Conservation (phyloP, 2,888 invertebrate species). For the Drosophila infuscata region DNA sequence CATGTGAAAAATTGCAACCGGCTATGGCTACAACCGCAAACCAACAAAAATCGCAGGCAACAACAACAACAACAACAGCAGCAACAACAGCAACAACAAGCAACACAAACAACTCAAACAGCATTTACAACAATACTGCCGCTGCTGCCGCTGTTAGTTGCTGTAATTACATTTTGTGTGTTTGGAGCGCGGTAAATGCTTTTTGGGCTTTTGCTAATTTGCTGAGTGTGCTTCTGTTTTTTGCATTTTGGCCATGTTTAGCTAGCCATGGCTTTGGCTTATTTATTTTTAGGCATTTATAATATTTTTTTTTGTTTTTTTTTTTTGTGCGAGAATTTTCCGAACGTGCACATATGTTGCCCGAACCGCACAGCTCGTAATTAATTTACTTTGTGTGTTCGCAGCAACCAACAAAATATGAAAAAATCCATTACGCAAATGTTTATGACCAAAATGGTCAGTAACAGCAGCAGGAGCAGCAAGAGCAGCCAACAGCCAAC, state of each 20-base stretch:
- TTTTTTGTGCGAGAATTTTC: conserved; percentile 58
- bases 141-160: conserved; percentile 49
- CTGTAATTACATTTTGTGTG: conserved; percentile 75
- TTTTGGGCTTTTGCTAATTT: conserved; percentile 75
- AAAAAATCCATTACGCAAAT: conserved; percentile 82
- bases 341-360: conserved; percentile 66
- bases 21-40: conserved; percentile 55
- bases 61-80: conserved; percentile 24
- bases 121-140: conserved; percentile 43
- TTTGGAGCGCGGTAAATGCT: conserved; percentile 61
- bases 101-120: conserved; percentile 28
- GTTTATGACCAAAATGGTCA: conserved; percentile 81
- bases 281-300: conserved; percentile 76
- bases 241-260: conserved; percentile 63
- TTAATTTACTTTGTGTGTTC: conserved; percentile 80
- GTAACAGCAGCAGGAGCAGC: conserved; percentile 36
- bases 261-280: conserved; percentile 57
- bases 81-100: conserved; percentile 20
- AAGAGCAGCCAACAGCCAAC: conserved; percentile 7
- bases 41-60: conserved; percentile 48
- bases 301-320: conserved; percentile 31
- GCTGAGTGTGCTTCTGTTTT: conserved; percentile 77
- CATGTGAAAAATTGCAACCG: conserved; percentile 78
- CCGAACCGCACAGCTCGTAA: conserved; percentile 64
- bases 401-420: conserved; percentile 74